phyloP scores from a whole-genome alignment of 1,140 invertebrate species.

The Macrobrachium nipponense region DNA sequence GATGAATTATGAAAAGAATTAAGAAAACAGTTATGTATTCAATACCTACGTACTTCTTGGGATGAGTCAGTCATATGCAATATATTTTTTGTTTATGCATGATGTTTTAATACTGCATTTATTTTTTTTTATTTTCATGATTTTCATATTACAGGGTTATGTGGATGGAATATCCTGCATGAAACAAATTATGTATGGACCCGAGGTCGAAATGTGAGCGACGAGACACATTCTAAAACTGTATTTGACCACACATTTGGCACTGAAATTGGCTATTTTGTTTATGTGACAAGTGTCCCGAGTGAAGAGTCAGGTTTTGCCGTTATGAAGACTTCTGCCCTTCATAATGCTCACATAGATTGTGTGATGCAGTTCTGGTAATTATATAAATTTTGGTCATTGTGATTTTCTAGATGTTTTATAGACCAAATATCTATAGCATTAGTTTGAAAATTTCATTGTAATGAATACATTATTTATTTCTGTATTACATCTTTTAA shows the following conservation, averaged over 20 bases:
- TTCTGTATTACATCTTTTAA: no score
- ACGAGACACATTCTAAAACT: not conserved
- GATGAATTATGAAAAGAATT: no score
- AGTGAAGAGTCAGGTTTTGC: conserved; percentile 28
- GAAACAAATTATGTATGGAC: conserved; percentile 38
- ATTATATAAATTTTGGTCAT: not conserved
- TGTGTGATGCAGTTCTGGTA: conserved; percentile 54
- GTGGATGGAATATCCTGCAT: conserved; percentile 37
- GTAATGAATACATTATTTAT: no score
- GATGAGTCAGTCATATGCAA: not conserved
- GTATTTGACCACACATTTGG: conserved; percentile 35
- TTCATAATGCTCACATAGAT: conserved; percentile 30
- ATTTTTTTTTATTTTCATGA: not conserved
- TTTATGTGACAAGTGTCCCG: conserved; percentile 13
- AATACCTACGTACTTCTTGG: no score
- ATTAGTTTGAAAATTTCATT: no score
- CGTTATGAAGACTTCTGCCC: conserved; percentile 28
- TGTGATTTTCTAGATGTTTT: no score
- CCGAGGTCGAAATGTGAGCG: conserved; percentile 32
- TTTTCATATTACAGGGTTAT: conserved; percentile 12
- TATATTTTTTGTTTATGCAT: not conserved
- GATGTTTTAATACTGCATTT: not conserved
- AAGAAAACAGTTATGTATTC: no score
- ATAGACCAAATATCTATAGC: no score
- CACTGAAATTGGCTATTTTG: conserved; percentile 22